phyloP scores from a whole-genome alignment of 2,113 vertebrate genomes.

The Lycocorax pyrrhopterus region DNA sequence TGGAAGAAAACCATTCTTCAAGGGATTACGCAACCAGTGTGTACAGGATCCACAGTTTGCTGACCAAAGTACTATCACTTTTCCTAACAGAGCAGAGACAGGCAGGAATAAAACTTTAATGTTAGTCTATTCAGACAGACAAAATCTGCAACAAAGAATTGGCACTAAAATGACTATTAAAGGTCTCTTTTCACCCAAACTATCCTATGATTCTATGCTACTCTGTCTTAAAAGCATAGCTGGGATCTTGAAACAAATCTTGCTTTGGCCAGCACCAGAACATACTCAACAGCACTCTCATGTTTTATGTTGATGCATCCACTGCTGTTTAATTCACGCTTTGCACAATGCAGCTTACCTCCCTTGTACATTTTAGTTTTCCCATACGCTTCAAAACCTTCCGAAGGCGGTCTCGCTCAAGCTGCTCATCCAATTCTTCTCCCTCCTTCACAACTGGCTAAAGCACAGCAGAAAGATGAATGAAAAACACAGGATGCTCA shows the following conservation, averaged over 20 bases:
- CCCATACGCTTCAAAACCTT: constrained; percentile 90
- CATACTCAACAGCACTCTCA: neutral
- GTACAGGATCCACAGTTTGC: neutral
- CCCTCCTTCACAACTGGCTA: constrained; percentile 81
- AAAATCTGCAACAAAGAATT: neutral
- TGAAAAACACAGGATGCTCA: neutral
- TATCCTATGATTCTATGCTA: neutral
- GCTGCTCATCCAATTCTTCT: constrained; percentile 79
- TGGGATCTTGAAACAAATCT: neutral
- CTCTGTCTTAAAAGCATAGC: neutral
- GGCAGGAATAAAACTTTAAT: neutral
- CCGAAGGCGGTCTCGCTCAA: constrained; percentile 84
- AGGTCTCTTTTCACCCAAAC: neutral
- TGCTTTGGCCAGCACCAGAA: neutral
- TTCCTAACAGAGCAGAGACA: neutral
- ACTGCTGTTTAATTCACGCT: neutral
- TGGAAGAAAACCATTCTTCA: neutral
- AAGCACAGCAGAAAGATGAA: neutral
- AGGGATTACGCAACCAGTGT: neutral
- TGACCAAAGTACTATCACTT: neutral
- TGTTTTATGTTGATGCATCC: neutral
- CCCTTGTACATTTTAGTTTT: constrained; percentile 85
- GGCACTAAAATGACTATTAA: neutral
- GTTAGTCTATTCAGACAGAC: neutral
- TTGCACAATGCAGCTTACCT: constrained; percentile 73